Conservation (phyloP, 2,113 vertebrate species). For the Microtus montanus region DNA sequence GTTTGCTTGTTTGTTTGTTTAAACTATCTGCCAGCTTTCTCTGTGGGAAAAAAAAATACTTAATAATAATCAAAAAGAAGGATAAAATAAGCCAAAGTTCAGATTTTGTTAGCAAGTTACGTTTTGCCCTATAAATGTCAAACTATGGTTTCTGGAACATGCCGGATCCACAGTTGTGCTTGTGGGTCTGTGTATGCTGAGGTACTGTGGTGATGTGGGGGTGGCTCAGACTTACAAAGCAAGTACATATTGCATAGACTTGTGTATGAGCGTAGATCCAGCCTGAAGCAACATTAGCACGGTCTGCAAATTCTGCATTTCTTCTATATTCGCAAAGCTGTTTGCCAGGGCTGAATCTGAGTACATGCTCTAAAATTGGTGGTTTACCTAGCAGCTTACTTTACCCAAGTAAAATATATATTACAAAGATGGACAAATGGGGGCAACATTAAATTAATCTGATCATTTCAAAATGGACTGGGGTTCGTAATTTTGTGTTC, state of each 20-base stretch:
- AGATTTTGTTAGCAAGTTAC: neutral
- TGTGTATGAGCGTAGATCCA: accelerated
- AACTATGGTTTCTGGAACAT: neutral
- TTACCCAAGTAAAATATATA: neutral
- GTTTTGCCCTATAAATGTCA: neutral
- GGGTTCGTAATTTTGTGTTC: neutral
- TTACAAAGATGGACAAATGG: neutral
- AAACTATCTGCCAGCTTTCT: neutral
- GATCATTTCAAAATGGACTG: neutral
- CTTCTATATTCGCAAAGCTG: neutral
- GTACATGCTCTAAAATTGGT: neutral
- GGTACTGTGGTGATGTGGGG: too few relatives aligned
- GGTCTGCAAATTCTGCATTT: neutral
- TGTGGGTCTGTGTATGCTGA: neutral
- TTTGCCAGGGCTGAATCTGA: neutral
- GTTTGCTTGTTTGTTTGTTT: neutral
- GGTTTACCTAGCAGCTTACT: neutral
- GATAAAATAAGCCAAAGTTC: neutral
- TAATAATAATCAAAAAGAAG: neutral
- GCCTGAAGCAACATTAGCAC: neutral
- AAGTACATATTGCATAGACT: too few relatives aligned
- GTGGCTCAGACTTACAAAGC: accelerated
- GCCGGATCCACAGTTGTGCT: neutral
- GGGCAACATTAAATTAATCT: neutral
- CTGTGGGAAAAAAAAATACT: neutral